Evolutionary conservation across 2,113 vertebrate species (phyloP).

Genomic region (Hydrochoerus hydrochaeris): DNA sequence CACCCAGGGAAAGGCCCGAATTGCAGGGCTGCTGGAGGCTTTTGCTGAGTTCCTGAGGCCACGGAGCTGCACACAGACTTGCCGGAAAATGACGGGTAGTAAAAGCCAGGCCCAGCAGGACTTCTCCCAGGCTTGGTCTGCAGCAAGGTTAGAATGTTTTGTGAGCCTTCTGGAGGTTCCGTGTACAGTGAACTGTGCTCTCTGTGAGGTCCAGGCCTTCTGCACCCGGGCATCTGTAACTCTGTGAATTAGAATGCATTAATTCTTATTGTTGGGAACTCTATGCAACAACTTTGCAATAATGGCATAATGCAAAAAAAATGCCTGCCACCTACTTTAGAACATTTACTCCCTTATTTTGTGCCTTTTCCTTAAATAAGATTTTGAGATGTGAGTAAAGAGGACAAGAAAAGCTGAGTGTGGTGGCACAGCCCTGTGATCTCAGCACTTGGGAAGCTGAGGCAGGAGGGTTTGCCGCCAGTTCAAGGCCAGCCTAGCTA

Average conservation of each 20-base stretch:
- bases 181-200: not conserved
- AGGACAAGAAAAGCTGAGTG: not conserved
- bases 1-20: conserved; percentile 31
- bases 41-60: not conserved
- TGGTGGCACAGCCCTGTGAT: not conserved
- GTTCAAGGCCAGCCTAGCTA: too few species aligned
- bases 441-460: not conserved
- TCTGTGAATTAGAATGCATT: not conserved
- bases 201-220: not conserved
- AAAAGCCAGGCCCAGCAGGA: not conserved
- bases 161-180: not conserved
- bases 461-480: too few species aligned
- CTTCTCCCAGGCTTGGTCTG: not conserved
- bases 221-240: not conserved
- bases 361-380: not conserved
- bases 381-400: not conserved
- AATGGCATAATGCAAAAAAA: not conserved
- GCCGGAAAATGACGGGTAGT: not conserved
- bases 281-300: not conserved
- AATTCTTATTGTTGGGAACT: not conserved
- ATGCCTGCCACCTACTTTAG: not conserved
- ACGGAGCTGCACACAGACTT: not conserved
- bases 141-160: not conserved
- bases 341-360: not conserved
- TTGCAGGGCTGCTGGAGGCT: not conserved